Base-by-base conservation (phyloP, 2,797 vertebrate genomes). In the Okamejei kenojei region DNA sequence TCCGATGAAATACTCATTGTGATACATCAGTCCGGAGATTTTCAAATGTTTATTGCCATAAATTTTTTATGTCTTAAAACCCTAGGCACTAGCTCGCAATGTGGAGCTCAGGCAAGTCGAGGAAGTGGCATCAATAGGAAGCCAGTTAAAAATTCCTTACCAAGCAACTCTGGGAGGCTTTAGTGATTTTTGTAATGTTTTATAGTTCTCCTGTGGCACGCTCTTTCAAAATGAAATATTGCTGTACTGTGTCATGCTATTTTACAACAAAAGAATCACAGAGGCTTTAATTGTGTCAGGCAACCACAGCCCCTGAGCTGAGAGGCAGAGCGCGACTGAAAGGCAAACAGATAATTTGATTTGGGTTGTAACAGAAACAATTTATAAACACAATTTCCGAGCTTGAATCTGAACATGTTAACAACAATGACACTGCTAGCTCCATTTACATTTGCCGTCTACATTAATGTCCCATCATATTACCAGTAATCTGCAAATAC, bases 341-440 rank as follows among this genome's bases (percentile, higher is more conserved):
- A 93, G 95, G 94, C 94, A 95, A 94, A 94, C 94, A 95, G 95
- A 95, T 96, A 95, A 96, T 95, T 95, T 95, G 95, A 96, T 96
- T 96, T 95, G 95, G 95, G 95, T 96, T 96, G 96, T 96, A 95
- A 95, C 93, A 95, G 95, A 96, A 96, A 96, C 96, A 95, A 96
- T 96, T 96, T 96, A 96, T 96, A 94, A 95, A 95, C 93, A 93
- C 95, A 96, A 96, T 96, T 96, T 97, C 95, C 96, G 94, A 95
- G 96, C 96, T 96, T 96, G 95, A 94, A 97, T 96, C 96, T 95
- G 95, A 95, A 95, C 95, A 95, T 96, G 95, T 96, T 95, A 95
- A 96, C 95, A 92, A 38, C 29, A 76, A 74, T 92, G 90, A 74
- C 90, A 74, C 32, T 54, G 90, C 68, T 38, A 92, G 29, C 23